Conservation (phyloP, 2,113 vertebrate species). For the Pelobates fuscus region DNA sequence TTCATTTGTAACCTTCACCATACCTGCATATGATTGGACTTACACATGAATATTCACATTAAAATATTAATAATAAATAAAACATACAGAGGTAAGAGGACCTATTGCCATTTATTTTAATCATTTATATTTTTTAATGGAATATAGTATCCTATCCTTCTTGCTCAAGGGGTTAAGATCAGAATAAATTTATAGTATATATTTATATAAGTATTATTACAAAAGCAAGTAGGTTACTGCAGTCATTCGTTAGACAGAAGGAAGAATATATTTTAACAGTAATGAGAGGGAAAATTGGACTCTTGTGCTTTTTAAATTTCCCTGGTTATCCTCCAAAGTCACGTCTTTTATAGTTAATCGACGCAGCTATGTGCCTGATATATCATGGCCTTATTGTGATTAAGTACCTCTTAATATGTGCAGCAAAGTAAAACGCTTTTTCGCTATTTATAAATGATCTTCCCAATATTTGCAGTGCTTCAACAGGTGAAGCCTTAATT, state of each 20-base stretch:
- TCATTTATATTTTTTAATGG: background rate
- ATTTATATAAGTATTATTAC: background rate
- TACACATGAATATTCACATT: background rate
- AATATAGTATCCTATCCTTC: background rate
- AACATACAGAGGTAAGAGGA: background rate
- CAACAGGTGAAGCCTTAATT: no score
- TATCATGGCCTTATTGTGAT: background rate
- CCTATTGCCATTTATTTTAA: background rate
- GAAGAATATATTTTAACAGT: background rate
- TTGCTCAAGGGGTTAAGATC: background rate
- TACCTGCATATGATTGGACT: background rate
- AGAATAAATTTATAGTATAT: background rate
- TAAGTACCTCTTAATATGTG: no score
- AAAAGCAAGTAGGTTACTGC: background rate
- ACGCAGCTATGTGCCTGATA: background rate
- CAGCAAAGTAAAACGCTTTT: no score
- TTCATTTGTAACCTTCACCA: no score
- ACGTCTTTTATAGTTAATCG: background rate
- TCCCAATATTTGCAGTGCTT: background rate
- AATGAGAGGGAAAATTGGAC: no score
- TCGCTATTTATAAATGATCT: background rate
- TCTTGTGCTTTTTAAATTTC: no score
- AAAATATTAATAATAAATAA: background rate
- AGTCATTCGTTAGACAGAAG: background rate
- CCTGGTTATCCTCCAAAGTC: background rate